Evolutionary conservation across 2,888 invertebrate species (phyloP).

Genomic region (Xiphydria camelus): DNA sequence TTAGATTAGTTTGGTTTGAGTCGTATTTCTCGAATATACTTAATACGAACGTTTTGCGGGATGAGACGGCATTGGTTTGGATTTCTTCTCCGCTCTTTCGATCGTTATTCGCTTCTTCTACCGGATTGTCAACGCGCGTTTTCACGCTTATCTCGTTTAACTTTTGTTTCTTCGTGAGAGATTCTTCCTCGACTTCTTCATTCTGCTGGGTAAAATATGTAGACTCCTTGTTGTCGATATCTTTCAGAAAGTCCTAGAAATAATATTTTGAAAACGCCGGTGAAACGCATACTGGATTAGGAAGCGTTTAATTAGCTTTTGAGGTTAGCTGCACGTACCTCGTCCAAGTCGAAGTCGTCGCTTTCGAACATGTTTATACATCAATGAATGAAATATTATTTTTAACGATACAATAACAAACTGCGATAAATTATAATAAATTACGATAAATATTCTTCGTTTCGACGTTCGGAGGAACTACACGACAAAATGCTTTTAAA

Average conservation of each 20-base stretch:
- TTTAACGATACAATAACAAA: too few relatives aligned
- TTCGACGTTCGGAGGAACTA: too few relatives aligned
- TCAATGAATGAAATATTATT: too few relatives aligned
- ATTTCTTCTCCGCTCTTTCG: too few relatives aligned
- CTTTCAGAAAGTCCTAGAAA: constrained; percentile 41
- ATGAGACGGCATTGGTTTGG: too few relatives aligned
- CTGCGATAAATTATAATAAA: too few relatives aligned
- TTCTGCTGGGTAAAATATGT: constrained; percentile 19
- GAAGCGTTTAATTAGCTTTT: neutral
- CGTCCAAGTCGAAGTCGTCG: constrained; percentile 40
- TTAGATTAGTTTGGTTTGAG: neutral
- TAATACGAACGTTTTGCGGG: neutral
- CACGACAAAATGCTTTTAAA: too few relatives aligned
- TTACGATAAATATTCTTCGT: too few relatives aligned
- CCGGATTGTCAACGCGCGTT: constrained; percentile 2
- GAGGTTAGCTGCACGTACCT: constrained; percentile 27
- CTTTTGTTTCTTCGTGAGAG: constrained; percentile 12
- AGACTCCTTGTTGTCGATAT: constrained; percentile 29
- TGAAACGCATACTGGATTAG: neutral
- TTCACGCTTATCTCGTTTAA: constrained; percentile 2
- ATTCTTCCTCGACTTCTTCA: constrained; percentile 7
- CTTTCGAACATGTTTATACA: constrained; percentile 32
- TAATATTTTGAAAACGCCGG: neutral
- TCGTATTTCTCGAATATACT: neutral
- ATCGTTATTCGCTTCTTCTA: too few relatives aligned